phyloP scores from a whole-genome alignment of 2,797 vertebrate species.

The Sylvilagus floridanus region DNA sequence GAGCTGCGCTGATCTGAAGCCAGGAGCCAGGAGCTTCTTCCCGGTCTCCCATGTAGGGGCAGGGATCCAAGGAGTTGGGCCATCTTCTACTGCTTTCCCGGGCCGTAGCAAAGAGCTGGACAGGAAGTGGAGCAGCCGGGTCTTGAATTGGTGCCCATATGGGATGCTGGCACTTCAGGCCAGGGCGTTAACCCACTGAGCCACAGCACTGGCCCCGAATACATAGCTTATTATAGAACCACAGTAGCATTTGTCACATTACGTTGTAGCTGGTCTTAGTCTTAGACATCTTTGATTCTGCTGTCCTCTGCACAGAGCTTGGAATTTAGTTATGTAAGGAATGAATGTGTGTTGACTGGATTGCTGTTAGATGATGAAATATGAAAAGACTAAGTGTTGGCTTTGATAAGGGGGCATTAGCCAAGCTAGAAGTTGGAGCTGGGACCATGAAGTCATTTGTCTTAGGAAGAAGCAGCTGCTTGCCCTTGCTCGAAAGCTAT shows the following conservation, averaged over 20 bases:
- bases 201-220: too few species aligned
- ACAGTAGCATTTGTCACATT: neutral
- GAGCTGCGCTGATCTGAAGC: too few species aligned
- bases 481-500: neutral
- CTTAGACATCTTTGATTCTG: neutral
- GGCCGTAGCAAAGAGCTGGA: too few species aligned
- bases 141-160: too few species aligned
- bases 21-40: too few species aligned
- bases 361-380: neutral
- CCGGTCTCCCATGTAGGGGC: too few species aligned
- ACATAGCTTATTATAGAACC: neutral
- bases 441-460: neutral
- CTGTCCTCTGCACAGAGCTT: neutral
- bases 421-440: neutral
- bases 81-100: too few species aligned
- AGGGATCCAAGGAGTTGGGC: too few species aligned
- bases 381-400: neutral
- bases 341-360: neutral
- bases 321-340: neutral
- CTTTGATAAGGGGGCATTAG: neutral
- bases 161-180: too few species aligned
- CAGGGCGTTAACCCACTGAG: too few species aligned
- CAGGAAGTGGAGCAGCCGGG: too few species aligned
- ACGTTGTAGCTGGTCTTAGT: neutral
- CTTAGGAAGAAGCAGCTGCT: neutral